Base-by-base conservation (phyloP, 92 coral and sea anemone species). In the Isaurus tuberculatus region DNA sequence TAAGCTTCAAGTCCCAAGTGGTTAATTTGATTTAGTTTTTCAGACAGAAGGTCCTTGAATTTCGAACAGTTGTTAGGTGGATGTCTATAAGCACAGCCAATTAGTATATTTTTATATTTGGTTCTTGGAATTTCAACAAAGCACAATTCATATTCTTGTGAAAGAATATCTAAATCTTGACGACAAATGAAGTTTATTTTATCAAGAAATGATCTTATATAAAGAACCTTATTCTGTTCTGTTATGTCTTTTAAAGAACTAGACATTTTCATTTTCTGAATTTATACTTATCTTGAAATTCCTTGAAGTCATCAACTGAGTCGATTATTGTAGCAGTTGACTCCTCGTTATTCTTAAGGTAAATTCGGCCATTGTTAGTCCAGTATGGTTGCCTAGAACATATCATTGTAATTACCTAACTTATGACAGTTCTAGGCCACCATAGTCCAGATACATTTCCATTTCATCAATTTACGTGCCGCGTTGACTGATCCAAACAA, bases 281-380 rank as follows among this genome's bases (percentile, higher is more conserved):
- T 15, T 55, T 55, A 55, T 55, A 55, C 63, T 55, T 55, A 55
- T 55, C 63, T 55, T 55, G 25, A 55, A 55, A 55, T 55, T n/a
- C 63, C 63, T 53, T 53, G 61, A 53, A 53, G 61, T 11, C 8
- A 53, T 53, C 61, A 20, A 53, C 61, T 53, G n/a, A 53, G 61
- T 53, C 61, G 23, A 53, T 53, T 55, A 55, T 55, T 55, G 25
- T 17, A 55, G 63, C 17, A 15, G 63, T 55, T 55, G 63, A 55
- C 63, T 55, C 8, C 23, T 55, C 63, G 25, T 55, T 19, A 14
- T 55, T 55, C 60, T 55, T 55, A 22, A 2, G 63, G 25, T 55
- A 55, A 55, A 55, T 55, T 17, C 63, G 63, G 63, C 63, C 63
- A 55, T 55, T 55, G 25, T 14, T 55, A 55, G 25, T 55, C 51